Evolutionary conservation across 2,113 vertebrate genomes (phyloP).

Genomic region (Ibidorhyncha struthersii): DNA sequence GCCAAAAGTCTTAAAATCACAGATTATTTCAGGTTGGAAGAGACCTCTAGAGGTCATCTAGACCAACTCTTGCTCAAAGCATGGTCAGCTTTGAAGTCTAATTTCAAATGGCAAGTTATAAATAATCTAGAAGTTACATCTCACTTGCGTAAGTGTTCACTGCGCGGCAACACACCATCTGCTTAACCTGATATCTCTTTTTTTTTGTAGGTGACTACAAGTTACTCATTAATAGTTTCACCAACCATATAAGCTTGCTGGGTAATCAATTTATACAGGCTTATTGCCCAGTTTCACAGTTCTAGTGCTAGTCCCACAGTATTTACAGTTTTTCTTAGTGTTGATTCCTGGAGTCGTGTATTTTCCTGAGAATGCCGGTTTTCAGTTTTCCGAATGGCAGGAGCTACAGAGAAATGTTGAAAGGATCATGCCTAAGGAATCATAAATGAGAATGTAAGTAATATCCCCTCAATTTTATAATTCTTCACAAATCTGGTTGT

Average conservation of each 20-base stretch:
- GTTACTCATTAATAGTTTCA: slow-evolving; percentile 21
- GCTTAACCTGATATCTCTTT: not conserved
- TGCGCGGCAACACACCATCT: not conserved
- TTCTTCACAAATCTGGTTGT: not conserved
- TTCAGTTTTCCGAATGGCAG: not conserved
- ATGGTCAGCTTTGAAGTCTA: not conserved
- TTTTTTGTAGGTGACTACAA: not conserved
- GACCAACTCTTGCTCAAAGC: not conserved
- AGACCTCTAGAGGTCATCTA: not conserved
- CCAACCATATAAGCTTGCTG: not conserved
- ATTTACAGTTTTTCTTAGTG: not conserved
- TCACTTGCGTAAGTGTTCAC: not conserved
- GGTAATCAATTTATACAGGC: slow-evolving; percentile 16
- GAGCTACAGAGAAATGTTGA: not conserved
- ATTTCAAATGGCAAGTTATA: slow-evolving; percentile 1
- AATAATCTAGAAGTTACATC: not conserved
- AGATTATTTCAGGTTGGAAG: not conserved
- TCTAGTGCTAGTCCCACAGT: not conserved
- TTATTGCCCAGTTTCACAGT: not conserved
- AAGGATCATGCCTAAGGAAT: not conserved
- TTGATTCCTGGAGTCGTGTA: not conserved
- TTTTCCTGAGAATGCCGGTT: not conserved
- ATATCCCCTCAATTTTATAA: not conserved
- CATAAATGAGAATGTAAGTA: not conserved
- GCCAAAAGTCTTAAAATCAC: not conserved